A percentile compares a stretch with the other conserved stretches of the same genome.
Evolutionary conservation across 2,113 vertebrate genomes (phyloP).

Genomic region (Clarias macrocephalus): DNA sequence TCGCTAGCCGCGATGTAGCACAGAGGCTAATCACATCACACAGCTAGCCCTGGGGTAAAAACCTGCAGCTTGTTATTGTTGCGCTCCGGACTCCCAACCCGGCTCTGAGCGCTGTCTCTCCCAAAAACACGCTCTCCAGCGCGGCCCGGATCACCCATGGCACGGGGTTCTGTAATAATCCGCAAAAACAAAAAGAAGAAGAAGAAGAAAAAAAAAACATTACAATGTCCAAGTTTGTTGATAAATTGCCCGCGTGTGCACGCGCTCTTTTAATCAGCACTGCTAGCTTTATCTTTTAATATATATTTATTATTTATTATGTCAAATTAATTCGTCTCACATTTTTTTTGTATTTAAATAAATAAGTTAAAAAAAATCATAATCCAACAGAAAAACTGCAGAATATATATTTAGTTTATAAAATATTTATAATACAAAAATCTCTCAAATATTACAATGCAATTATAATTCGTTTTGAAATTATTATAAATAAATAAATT

Average conservation of each 20-base stretch:
- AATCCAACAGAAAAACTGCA: not conserved
- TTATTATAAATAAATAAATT: no score
- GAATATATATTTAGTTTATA: no score
- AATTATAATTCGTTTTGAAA: no score
- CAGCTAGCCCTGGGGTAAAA: not conserved
- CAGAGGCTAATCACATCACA: not conserved
- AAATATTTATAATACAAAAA: no score
- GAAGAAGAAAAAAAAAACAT: not conserved
- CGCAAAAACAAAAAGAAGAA: not conserved
- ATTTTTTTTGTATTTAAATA: not conserved
- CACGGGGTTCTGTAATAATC: not conserved
- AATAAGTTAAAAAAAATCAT: not conserved
- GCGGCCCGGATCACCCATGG: not conserved
- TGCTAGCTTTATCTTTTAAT: not conserved
- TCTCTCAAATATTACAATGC: no score
- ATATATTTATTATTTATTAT: not conserved
- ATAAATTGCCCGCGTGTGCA: not conserved
- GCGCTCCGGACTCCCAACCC: no score
- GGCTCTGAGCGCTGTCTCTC: no score
- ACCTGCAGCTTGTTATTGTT: not conserved
- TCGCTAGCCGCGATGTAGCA: slow-evolving; percentile 26
- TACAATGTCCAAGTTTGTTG: not conserved
- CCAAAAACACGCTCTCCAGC: not conserved
- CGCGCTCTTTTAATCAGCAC: not conserved
- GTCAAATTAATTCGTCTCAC: not conserved